phyloP scores from a whole-genome alignment of 2,888 invertebrate species.

The Acleris sparsana region DNA sequence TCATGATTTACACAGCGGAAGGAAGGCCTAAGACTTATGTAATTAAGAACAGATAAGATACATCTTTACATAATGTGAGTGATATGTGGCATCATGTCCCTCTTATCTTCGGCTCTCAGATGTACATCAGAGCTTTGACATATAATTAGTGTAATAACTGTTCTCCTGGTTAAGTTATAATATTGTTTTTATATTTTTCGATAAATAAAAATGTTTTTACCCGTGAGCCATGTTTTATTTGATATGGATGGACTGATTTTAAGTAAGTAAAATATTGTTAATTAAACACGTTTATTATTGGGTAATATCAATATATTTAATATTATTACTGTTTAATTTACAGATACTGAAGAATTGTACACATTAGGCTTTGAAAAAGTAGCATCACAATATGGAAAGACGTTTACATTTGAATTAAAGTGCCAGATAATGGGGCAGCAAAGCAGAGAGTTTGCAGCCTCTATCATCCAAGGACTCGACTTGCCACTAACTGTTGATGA shows the following conservation, averaged over 20 bases:
- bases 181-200: constrained; percentile 3
- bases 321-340: constrained; percentile 46
- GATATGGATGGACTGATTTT: constrained; percentile 76
- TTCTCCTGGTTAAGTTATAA: constrained; percentile 10
- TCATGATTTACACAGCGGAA: constrained; percentile 6
- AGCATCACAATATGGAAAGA: constrained; percentile 87
- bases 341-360: constrained; percentile 93
- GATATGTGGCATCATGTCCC: constrained; percentile 6
- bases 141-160: constrained; percentile 6
- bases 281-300: constrained; percentile 19
- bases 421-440: constrained; percentile 88
- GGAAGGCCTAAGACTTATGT: constrained; percentile 22
- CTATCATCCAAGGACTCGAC: constrained; percentile 83
- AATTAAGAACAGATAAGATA: constrained; percentile 12
- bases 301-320: constrained; percentile 16
- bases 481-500: constrained; percentile 87
- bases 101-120: constrained; percentile 16
- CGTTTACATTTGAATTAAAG: constrained; percentile 91
- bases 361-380: constrained; percentile 88
- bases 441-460: constrained; percentile 84
- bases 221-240: constrained; percentile 71
- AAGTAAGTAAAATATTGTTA: constrained; percentile 57
- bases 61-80: constrained; percentile 7
- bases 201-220: constrained; percentile 54
- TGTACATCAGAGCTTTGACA: neutral